Evolutionary conservation across 1,140 invertebrate species (phyloP), one percentile per base, ranked within the genome.

Genomic region (Caenorhabditis inopinata): DNA sequence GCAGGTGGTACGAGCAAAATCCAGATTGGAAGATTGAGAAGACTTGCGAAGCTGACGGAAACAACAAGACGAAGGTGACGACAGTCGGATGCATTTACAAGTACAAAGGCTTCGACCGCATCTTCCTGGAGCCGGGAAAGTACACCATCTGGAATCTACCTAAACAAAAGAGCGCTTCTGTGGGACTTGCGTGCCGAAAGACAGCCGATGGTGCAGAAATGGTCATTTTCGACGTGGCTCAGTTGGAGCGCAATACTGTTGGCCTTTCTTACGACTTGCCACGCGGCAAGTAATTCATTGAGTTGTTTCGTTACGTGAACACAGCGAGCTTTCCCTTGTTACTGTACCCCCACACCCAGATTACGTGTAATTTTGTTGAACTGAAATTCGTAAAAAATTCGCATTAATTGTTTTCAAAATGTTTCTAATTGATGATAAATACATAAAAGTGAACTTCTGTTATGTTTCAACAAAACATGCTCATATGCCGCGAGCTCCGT

Each of bases 141-240:
- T 83, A 83, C 81, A 83, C 83, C 7, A 76, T 83, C 49, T 83
- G 83, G 83, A 83, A 79, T 27, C 53, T 79, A 11, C 75, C 82
- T 42, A 58, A 80, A 18, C 77, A 51, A 62, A 47, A 46, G 38
- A 45, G 74, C 2, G 7, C 29, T 11, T 32, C 82, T 1, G 51
- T 83, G 27, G 83, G 81, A 68, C 32, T 83, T 6, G 78, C 83
- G 1, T 83, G 83, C 77, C 62, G 74, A 45, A 81, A 38, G 21
- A 74, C 82, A 23, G 38, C 46, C 23, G 58, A 82, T 46, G 82
- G 82, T 38, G 74, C 82, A 14, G 58, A 42, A 18, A 21, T 83
- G 74, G 35, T 46, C 7, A 78, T 76, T 6, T 83, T 83, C 48
- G 79, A 82, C 7, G 80, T 82, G 27, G 53, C 47, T 25, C 25